These are phyloP conservation scores for Teleiodes luculella DNA, from an alignment of 2,888 invertebrate genomes.

Conservation along the genomic window DNA sequence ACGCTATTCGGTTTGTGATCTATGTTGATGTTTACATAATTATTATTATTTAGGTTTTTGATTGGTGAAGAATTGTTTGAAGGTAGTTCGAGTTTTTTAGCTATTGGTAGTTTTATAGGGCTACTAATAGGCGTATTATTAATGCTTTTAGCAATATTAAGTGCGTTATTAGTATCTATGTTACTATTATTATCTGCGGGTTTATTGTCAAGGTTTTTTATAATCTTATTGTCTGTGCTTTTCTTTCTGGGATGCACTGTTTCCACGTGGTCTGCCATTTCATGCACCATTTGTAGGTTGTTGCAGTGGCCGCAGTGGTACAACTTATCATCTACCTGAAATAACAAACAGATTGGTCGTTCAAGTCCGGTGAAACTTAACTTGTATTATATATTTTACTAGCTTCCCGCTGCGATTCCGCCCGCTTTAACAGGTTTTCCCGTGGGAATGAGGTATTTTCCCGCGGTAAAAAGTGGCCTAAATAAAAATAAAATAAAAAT, in stretches of 20 bases:
- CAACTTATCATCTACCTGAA: slow-evolving; percentile 34
- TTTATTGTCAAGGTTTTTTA: background rate
- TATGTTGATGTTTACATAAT: background rate
- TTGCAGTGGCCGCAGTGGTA: slow-evolving; percentile 48
- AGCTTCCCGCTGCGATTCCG: no score
- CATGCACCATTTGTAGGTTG: slow-evolving; percentile 26
- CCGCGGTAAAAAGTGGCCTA: no score
- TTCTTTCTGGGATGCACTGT: slow-evolving; percentile 17
- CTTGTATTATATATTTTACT: no score
- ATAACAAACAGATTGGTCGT: slow-evolving; percentile 11
- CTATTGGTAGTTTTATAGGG: background rate
- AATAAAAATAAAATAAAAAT: background rate
- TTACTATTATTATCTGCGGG: background rate
- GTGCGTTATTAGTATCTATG: background rate
- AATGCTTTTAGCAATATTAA: background rate
- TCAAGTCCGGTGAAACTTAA: no score
- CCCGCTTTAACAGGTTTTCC: no score
- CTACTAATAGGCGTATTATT: background rate
- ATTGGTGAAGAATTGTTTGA: background rate
- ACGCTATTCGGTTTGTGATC: background rate
- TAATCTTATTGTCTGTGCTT: background rate
- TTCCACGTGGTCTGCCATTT: slow-evolving; percentile 31
- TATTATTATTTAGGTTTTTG: background rate
- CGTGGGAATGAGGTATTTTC: no score
- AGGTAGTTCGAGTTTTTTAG: background rate